Percentiles rank a stretch among this genome's conserved stretches.
Conservation (phyloP, 2,888 invertebrate genomes). For the Agonopterix subpropinquella region DNA sequence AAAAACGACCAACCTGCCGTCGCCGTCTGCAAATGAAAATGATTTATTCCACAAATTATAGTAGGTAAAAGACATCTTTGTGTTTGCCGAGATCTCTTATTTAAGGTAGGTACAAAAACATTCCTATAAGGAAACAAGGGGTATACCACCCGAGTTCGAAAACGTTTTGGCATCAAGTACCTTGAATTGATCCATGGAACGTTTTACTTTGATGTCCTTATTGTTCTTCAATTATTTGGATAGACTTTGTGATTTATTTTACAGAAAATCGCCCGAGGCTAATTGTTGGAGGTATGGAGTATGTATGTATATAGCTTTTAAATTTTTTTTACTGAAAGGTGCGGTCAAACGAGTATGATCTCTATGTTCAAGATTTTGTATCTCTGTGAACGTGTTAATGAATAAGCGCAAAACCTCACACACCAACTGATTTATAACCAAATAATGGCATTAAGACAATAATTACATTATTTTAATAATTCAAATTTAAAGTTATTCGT, state of each 20-base stretch:
- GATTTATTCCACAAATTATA: conserved; percentile 49
- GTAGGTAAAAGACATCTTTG: conserved; percentile 44
- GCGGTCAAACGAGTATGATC: too few relatives aligned
- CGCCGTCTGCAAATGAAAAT: conserved; percentile 43
- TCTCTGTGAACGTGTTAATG: too few relatives aligned
- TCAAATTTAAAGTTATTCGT: too few relatives aligned
- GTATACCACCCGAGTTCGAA: conserved; percentile 12
- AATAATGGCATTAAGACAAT: too few relatives aligned
- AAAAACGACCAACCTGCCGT: conserved; percentile 29
- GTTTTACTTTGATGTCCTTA: conserved; percentile 5
- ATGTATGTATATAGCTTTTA: too few relatives aligned
- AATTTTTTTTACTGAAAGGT: too few relatives aligned
- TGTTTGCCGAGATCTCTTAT: conserved; percentile 16
- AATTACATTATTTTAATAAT: too few relatives aligned
- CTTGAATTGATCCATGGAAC: conserved; percentile 22
- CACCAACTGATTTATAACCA: too few relatives aligned
- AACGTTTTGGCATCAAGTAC: conserved; percentile 6
- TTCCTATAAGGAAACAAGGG: conserved; percentile 15
- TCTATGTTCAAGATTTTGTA: too few relatives aligned
- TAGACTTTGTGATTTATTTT: conserved; percentile 3
- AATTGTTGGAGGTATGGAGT: too few relatives aligned
- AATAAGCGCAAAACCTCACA: too few relatives aligned
- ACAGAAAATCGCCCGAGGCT: too few relatives aligned
- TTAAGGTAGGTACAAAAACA: not conserved
- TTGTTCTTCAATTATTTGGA: conserved; percentile 2